A percentile compares a stretch with the other conserved stretches of the same genome.
These are phyloP conservation scores for Temnothorax curvispinosus DNA, from an alignment of 1,140 invertebrate genomes.

Conservation along the genomic window DNA sequence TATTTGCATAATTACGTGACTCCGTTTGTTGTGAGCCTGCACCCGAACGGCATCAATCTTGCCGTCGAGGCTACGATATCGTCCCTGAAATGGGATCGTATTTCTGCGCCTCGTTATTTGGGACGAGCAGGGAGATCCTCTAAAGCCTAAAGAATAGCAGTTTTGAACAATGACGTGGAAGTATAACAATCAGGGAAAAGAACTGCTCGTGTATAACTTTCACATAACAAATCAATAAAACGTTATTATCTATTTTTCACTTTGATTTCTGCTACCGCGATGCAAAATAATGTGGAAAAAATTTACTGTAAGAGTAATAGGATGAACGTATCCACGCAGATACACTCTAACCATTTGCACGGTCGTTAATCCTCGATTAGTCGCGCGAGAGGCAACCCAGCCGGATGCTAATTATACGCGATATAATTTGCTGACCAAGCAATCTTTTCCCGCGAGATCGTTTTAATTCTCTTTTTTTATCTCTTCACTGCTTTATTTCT, in stretches of 20 bases:
- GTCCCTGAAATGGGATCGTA: not conserved
- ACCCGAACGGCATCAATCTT: slow-evolving; percentile 27
- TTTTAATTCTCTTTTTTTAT: not conserved
- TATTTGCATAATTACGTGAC: slow-evolving; percentile 46
- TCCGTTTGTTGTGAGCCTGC: not conserved
- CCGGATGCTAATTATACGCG: too few relatives aligned
- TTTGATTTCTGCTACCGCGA: too few relatives aligned
- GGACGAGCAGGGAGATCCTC: not conserved
- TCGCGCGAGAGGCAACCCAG: too few relatives aligned
- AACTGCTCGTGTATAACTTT: not conserved
- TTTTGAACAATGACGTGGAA: not conserved
- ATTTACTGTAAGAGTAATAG: not conserved
- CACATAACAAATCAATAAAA: not conserved
- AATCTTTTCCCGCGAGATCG: too few relatives aligned
- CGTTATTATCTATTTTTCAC: not conserved
- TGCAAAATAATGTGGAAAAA: not conserved
- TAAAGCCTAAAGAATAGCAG: not conserved
- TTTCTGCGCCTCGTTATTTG: slow-evolving; percentile 1
- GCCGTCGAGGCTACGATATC: not conserved
- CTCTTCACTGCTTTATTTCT: not conserved
- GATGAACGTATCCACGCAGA: too few relatives aligned
- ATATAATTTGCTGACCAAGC: too few relatives aligned
- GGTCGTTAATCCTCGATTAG: too few relatives aligned
- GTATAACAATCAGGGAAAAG: not conserved
- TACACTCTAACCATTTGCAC: too few relatives aligned